Evolutionary conservation across 30 jellyfish, hydroid and myxozoan genomes (phyloP).

Genomic region (Morbakka virulenta): DNA sequence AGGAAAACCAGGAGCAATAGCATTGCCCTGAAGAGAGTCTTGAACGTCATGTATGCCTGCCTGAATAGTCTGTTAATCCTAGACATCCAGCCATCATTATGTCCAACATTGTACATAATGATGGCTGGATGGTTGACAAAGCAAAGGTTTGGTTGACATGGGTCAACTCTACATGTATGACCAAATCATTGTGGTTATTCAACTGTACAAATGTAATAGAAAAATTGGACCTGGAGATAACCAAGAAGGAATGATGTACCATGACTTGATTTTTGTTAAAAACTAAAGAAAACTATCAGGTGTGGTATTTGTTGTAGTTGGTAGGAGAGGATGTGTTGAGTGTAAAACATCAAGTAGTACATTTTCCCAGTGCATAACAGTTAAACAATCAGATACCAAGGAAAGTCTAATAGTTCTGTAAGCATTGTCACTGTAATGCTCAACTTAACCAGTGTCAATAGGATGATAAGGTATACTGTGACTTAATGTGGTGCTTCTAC

Average conservation of each 20-base stretch:
- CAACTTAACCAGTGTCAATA: constrained; percentile 47
- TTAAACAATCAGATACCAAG: constrained; percentile 34
- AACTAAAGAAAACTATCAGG: constrained; percentile 64
- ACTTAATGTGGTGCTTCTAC: constrained; percentile 40
- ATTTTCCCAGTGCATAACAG: constrained; percentile 44
- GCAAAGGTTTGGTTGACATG: constrained; percentile 59
- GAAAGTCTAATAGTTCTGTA: constrained; percentile 43
- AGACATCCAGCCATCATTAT: too few relatives aligned
- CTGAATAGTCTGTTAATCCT: too few relatives aligned
- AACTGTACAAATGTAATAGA: constrained; percentile 19
- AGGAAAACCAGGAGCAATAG: too few relatives aligned
- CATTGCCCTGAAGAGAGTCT: too few relatives aligned
- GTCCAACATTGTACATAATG: too few relatives aligned
- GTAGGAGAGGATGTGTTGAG: constrained; percentile 63
- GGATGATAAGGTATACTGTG: constrained; percentile 52
- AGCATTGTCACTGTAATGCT: constrained; percentile 27
- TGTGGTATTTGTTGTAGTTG: constrained; percentile 71
- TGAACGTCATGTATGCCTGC: too few relatives aligned
- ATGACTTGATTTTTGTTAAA: constrained; percentile 33
- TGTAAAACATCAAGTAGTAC: constrained; percentile 73
- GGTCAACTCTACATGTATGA: constrained; percentile 16
- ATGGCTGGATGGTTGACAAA: too few relatives aligned
- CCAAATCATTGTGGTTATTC: constrained; percentile 16
- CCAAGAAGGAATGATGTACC: constrained; percentile 67
- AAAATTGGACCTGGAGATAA: constrained; percentile 63